Base-by-base conservation (phyloP, 2,888 invertebrate genomes). In the Coleophora deauratella region DNA sequence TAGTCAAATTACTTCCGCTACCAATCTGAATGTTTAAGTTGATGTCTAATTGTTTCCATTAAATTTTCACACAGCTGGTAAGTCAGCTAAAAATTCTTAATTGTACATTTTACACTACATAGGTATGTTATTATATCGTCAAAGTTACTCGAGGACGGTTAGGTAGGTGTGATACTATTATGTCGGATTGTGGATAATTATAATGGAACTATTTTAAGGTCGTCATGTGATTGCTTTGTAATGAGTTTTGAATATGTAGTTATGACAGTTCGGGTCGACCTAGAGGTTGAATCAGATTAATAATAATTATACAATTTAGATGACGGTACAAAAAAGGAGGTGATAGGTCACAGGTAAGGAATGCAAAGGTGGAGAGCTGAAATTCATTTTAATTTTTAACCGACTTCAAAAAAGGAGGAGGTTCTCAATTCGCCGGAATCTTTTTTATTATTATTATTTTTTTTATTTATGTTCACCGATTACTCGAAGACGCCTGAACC, bases 11-110 rank as follows among this genome's bases (percentile, higher is more conserved):
- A 64, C 58, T 59, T 62, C 59, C 60, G 57, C 44, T 59, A 49
- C 50, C 34, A 32, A 35, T 9, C 38, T 12, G 11, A 35, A 42
- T 46, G 50, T 50, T 44, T 49, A 46, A 45, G 46, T 45, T 46
- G 45, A 47, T 47, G 49, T 64, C 56, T 69, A 74, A 77, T 75
- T 71, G 70, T 72, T 72, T 76, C 61, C 56, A 68, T 70, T 70
- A 64, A 62, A 55, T 63, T 67, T 70, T 74, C 67, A 67, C 73
- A 74, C 71, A 69, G 64, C 64, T 54, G 64, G 60, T 66, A 63
- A 52, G 57, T 62, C 62, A 57, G 52, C 49, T 69, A 63, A 51
- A 66, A 59, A n/a, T 62, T 51, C 52, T 44, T 75, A 73, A 77
- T 75, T 69, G 70, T 49, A 68, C 43, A 53, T 51, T 51, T 45